Conservation (phyloP, 2,797 vertebrate species). For the Nannoperca australis region DNA sequence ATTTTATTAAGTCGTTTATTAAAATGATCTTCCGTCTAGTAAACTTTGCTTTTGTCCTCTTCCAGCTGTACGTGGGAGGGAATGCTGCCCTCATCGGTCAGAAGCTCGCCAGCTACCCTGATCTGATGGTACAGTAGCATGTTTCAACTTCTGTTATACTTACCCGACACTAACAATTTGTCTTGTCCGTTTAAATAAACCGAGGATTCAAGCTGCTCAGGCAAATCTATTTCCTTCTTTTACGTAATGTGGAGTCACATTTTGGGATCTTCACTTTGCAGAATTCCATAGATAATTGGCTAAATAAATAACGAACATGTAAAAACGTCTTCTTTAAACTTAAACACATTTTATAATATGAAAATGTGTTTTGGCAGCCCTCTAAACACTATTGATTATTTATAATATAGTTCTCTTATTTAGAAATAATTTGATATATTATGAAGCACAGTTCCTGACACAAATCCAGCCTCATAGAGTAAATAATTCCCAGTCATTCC, state of each 20-base stretch:
- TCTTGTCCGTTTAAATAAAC: neutral
- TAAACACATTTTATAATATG: neutral
- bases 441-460: neutral
- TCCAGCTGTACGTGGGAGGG: constrained; percentile 96
- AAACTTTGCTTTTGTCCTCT: constrained; percentile 39
- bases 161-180: neutral
- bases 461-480: neutral
- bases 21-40: neutral
- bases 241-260: too few relatives aligned
- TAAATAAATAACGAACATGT: neutral
- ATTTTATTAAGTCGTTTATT: neutral
- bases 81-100: constrained; percentile 99
- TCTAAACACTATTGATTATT: neutral
- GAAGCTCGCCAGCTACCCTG: constrained; percentile 91
- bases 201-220: too few relatives aligned
- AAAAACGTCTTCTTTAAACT: neutral
- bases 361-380: neutral
- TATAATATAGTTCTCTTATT: neutral
- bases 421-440: neutral
- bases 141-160: neutral
- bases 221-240: neutral
- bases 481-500: neutral
- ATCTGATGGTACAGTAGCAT: constrained; percentile 87
- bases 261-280: neutral
- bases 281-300: neutral